Evolutionary conservation across 2,888 invertebrate species (phyloP), one percentile per base, ranked within the genome.

Genomic region (Conomelus anceps): DNA sequence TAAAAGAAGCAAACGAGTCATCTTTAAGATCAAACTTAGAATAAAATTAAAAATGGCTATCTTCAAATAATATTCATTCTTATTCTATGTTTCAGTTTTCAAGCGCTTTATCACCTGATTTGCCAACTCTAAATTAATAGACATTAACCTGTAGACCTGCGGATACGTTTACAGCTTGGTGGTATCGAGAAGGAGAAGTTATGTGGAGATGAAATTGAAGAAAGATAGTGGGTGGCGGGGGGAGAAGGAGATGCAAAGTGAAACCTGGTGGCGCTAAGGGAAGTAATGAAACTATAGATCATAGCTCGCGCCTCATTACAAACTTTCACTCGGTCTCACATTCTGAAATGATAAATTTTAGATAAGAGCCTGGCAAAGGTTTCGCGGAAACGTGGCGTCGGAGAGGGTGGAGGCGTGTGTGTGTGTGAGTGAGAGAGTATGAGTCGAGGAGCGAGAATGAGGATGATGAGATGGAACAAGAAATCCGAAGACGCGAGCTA

Each of bases 321-420:
- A 86, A 86, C 26, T 86, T 86, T 86, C 86, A 63, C 63, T 86
- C 29, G 86, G 86, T 86, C 86, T 86, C 86, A 86, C 86, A 86
- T 86, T 86, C 86, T 86, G 86, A 86, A 86, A 86, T 86, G 86
- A 86, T 86, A 86, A 86, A 86, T 86, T 86, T 86, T 86, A 86
- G 86, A 86, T 86, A 86, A 86, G 86, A 86, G 86, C 86, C 86
- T 63, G 3, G 63, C 63, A 63, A 63, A 63, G 63, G 63, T 63
- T 63, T 63, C 63, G 63, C 63, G 63, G n/a, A 86, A 86, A 85
- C 23, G 86, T 29, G 22, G 86, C 9, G 86, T 85, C 4, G 85
- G 9, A 24, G 24, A 9, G 9, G 24, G 22, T 23, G 85, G 24
- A 6, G 85, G 23, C 13, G 13, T 17, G 17, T 20, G 85, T 86